Conservation (phyloP, 2,113 vertebrate species). For the Campylomormyrus numenius region DNA sequence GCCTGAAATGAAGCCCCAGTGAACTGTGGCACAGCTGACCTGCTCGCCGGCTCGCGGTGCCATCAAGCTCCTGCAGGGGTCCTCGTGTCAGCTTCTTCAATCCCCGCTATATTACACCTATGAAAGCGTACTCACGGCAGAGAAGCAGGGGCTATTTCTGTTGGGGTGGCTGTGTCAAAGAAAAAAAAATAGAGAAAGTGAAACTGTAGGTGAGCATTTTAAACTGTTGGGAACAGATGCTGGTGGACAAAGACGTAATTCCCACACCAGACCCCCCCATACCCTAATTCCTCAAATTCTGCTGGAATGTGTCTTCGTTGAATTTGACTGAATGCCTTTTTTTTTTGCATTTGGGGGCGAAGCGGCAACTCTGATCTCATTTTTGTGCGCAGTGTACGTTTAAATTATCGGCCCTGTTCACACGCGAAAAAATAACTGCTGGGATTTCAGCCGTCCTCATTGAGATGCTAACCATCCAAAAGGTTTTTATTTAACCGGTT, state of each 20-base stretch:
- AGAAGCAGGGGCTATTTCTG: not conserved
- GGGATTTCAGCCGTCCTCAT: not conserved
- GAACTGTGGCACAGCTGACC: slow-evolving; percentile 7
- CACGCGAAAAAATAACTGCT: not conserved
- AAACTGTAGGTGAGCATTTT: not conserved
- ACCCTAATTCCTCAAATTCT: not conserved
- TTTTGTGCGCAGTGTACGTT: not conserved
- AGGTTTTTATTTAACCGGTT: slow-evolving; percentile 3
- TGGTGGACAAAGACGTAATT: not conserved
- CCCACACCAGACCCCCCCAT: not conserved
- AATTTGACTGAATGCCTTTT: not conserved
- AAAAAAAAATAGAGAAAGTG: not conserved
- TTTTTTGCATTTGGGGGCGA: not conserved
- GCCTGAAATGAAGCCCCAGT: not conserved
- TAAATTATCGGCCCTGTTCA: not conserved
- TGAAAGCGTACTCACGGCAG: not conserved
- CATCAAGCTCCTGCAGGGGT: slow-evolving; percentile 10
- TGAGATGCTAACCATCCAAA: not conserved
- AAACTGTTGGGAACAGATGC: not conserved
- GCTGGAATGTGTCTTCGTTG: not conserved
- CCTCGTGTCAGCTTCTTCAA: slow-evolving; percentile 4
- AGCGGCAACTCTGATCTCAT: not conserved
- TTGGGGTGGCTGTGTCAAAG: not conserved
- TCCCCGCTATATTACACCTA: not conserved
- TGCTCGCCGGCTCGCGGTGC: not conserved